These are phyloP conservation scores for Chrosomus eos DNA, from an alignment of 2,797 vertebrate genomes.

Conservation along the genomic window DNA sequence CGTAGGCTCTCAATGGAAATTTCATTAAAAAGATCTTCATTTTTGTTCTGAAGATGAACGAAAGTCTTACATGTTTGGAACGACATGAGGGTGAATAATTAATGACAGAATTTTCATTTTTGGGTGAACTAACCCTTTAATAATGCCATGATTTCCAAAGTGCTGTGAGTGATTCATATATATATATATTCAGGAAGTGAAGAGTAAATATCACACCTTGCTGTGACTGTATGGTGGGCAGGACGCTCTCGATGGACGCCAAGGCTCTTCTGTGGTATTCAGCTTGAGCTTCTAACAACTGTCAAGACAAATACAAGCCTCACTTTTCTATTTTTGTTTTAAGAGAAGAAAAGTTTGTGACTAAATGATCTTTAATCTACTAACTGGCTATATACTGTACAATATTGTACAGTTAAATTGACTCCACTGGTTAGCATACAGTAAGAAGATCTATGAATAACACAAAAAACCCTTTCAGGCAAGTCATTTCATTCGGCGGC, in stretches of 20 bases:
- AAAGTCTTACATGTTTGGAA: not conserved
- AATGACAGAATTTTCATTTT: not conserved
- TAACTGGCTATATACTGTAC: not conserved
- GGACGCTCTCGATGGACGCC: constrained; percentile 90
- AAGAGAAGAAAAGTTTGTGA: not conserved
- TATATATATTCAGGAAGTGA: not conserved
- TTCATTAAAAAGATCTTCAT: not conserved
- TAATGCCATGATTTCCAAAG: constrained; percentile 5
- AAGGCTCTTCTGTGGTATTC: constrained; percentile 98
- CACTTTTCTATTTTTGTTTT: not conserved
- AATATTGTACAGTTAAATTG: not conserved
- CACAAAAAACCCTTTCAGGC: not conserved
- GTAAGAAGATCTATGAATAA: not conserved
- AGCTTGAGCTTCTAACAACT: constrained; percentile 98
- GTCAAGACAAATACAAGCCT: constrained; percentile 59
- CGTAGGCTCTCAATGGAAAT: not conserved
- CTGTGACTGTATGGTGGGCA: constrained; percentile 90
- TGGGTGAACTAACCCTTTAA: not conserved
- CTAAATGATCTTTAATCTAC: not conserved
- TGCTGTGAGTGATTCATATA: constrained; percentile 4
- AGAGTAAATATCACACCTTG: constrained; percentile 85
- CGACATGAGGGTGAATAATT: not conserved
- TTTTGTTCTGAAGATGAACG: not conserved
- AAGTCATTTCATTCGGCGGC: not conserved
- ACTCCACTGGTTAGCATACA: not conserved